Conservation (phyloP, 1,140 invertebrate genomes). For the Phymorhynchus buccinoides region DNA sequence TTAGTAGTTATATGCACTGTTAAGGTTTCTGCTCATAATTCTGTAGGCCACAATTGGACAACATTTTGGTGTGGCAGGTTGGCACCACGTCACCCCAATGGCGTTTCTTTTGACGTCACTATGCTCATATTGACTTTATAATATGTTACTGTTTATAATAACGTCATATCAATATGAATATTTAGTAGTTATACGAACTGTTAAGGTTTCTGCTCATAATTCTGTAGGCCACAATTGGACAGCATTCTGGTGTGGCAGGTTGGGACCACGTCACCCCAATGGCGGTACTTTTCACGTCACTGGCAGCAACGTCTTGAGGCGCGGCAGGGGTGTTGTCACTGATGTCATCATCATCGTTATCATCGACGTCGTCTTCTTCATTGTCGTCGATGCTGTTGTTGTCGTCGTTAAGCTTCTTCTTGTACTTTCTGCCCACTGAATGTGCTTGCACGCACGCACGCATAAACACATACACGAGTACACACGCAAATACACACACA, state of each 20-base stretch:
- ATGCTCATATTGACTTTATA: no score
- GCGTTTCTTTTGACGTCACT: no score
- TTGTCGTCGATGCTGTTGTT: neutral
- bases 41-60: slow-evolving; percentile 35
- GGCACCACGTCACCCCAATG: slow-evolving; percentile 33
- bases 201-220: slow-evolving; percentile 33
- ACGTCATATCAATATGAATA: no score
- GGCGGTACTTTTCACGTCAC: slow-evolving; percentile 33
- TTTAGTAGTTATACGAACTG: no score
- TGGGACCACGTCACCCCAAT: slow-evolving; percentile 32
- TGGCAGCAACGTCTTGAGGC: slow-evolving; percentile 26
- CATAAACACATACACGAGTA: neutral
- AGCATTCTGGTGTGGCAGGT: slow-evolving; percentile 22
- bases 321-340: neutral
- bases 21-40: neutral
- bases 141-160: no score
- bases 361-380: neutral
- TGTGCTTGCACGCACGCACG: neutral
- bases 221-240: slow-evolving; percentile 46
- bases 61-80: slow-evolving; percentile 5
- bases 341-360: neutral
- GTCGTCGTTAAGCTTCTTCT: neutral
- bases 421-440: slow-evolving; percentile 17
- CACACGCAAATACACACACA: slow-evolving; percentile 4
- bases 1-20: no score